Base-by-base conservation (phyloP, 2,797 vertebrate genomes). In the Tenualosa thibaudeaui region DNA sequence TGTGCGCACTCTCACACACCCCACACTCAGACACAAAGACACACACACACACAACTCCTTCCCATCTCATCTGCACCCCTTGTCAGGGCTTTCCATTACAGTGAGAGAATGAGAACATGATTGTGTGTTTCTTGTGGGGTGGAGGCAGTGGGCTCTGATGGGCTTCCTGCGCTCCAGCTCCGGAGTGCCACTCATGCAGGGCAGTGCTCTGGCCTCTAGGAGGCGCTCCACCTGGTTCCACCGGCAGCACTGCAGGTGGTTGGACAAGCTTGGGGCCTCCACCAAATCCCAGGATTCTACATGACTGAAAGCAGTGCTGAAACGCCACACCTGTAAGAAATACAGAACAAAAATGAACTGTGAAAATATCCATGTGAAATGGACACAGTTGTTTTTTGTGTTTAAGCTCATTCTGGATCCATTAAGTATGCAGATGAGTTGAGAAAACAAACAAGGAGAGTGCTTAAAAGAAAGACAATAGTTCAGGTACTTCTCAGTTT, bases 281-380 rank as follows among this genome's bases (percentile, higher is more conserved):
- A 96, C 96, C 93, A 98, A 99, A 82, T 96, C 96, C 98, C 98
- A 99, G 1, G 96, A 96, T 0, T 93, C 94, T 87, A 99, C 97
- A 0, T 97, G 97, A 93, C 96, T 97, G 93, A 99, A 99, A 75
- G 98, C 97, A 19, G 97, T 99, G 93, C 97, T 99, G 95, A 99
- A 99, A 92, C 96, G 92, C 98, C 98, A 99, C 19, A 99, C 97
- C 98, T 99, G 91, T 71, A 58, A 3, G 12, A 3, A 56, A 31
- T 1, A 31, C 31, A 31, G 31, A 31, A 31, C 31, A 31, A 1
- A 54, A 53, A 13, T 51, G 2, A 51, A 51, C 49, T 49, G 9
- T 49, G 49, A 5, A 51, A 51, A 10, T 53, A 53, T 2, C 51
- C 7, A 2, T 53, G 51, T 53, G 51, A 53, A 53, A 53, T 53